phyloP scores from a whole-genome alignment of 2,113 vertebrate genomes.

The Mastomys coucha region DNA sequence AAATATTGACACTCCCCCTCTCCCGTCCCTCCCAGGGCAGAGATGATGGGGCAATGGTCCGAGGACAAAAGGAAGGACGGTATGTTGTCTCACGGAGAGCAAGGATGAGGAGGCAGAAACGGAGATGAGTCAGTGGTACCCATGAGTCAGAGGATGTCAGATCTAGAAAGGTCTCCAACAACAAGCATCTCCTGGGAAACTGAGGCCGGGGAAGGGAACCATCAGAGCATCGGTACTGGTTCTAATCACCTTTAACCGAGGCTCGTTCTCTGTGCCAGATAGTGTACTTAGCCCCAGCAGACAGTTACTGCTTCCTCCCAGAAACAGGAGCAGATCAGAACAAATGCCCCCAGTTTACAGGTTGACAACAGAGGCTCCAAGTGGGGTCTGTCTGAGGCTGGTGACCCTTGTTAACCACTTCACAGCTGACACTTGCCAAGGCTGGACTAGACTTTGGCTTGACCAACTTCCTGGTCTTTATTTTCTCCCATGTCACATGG shows the following conservation, averaged over 20 bases:
- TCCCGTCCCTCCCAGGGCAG: not conserved
- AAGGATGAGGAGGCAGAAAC: constrained; percentile 57
- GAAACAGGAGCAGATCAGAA: not conserved
- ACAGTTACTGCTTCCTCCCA: not conserved
- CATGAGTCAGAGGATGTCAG: constrained; percentile 70
- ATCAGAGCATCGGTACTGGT: not conserved
- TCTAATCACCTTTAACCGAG: not conserved
- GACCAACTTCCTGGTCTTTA: not conserved
- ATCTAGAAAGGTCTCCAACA: constrained; percentile 24
- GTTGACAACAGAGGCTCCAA: not conserved
- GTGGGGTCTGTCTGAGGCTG: not conserved
- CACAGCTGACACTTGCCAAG: not conserved
- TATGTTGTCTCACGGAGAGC: constrained; percentile 43
- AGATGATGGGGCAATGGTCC: constrained; percentile 29
- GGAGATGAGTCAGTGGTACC: constrained; percentile 71
- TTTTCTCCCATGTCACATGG: not conserved
- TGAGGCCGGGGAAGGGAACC: constrained; percentile 31
- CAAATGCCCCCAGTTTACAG: not conserved
- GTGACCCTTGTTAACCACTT: not conserved
- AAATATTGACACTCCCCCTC: not conserved
- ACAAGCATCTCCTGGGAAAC: constrained; percentile 53
- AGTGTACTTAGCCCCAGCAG: not conserved
- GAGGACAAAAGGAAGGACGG: constrained; percentile 6
- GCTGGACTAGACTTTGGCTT: not conserved
- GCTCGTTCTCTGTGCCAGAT: not conserved